phyloP scores from a whole-genome alignment of 2,113 vertebrate species.

The Okapia johnstoni region DNA sequence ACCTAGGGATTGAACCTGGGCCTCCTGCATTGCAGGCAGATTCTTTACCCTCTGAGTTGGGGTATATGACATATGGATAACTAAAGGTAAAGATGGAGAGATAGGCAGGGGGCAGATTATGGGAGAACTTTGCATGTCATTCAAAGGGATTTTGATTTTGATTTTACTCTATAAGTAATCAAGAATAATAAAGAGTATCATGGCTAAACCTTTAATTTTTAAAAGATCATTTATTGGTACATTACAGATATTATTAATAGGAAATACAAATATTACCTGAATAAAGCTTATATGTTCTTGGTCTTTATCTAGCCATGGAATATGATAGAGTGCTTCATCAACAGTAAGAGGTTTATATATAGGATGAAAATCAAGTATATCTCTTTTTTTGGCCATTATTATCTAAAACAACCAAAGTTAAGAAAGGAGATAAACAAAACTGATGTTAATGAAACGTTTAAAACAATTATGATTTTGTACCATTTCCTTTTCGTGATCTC shows the following conservation, averaged over 20 bases:
- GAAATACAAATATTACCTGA: constrained; percentile 53
- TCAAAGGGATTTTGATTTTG: neutral
- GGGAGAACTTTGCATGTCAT: neutral
- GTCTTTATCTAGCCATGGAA: constrained; percentile 66
- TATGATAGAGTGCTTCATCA: neutral
- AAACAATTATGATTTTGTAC: neutral
- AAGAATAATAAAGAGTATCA: neutral
- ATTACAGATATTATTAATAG: neutral
- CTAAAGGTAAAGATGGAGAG: neutral
- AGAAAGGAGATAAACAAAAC: constrained; percentile 13
- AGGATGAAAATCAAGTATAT: constrained; percentile 35
- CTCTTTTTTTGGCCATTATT: constrained; percentile 55
- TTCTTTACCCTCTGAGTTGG: neutral
- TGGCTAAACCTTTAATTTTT: neutral
- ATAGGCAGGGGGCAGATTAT: neutral
- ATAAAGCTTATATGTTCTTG: neutral
- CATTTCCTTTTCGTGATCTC: neutral
- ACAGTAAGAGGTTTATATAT: constrained; percentile 1
- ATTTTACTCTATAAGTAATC: neutral
- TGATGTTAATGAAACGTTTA: neutral
- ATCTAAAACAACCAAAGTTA: constrained; percentile 55
- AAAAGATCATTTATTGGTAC: neutral
- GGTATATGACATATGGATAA: neutral
- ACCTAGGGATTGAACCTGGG: neutral
- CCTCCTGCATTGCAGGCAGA: neutral